A percentile compares a stretch with the other conserved stretches of the same genome.
phyloP scores from a whole-genome alignment of 2,113 vertebrate genomes.

The Regulus satrapa region DNA sequence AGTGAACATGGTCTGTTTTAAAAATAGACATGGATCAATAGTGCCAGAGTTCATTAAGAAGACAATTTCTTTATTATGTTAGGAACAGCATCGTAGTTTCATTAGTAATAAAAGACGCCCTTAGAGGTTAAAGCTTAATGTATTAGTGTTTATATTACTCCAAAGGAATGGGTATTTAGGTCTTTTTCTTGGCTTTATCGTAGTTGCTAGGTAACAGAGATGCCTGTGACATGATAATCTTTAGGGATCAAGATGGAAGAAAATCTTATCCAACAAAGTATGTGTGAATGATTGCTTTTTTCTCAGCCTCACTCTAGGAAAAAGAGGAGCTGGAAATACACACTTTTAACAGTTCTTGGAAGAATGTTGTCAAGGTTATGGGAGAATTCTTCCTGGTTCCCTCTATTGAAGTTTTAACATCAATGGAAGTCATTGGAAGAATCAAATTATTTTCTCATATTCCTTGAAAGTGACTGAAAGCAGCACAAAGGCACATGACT shows the following conservation, averaged over 20 bases:
- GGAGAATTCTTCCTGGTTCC: neutral
- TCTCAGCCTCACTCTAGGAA: neutral
- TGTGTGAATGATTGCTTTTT: neutral
- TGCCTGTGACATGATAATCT: conserved; percentile 23
- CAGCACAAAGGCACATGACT: neutral
- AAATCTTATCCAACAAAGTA: neutral
- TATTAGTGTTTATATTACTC: neutral
- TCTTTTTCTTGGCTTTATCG: neutral
- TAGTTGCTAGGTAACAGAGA: conserved; percentile 48
- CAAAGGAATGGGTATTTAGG: conserved; percentile 13
- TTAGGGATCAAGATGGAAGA: neutral
- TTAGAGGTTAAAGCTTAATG: neutral
- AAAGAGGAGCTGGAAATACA: neutral
- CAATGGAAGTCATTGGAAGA: neutral
- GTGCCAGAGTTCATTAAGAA: neutral
- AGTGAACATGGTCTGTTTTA: neutral
- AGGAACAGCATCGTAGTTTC: neutral
- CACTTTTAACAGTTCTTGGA: neutral
- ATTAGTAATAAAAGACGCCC: neutral
- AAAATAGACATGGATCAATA: neutral
- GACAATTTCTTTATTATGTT: neutral
- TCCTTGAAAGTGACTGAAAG: neutral
- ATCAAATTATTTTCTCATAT: neutral
- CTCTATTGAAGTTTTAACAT: neutral
- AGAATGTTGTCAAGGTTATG: neutral